phyloP scores from a whole-genome alignment of 2,888 invertebrate genomes.

The Flexamia atlantica region DNA sequence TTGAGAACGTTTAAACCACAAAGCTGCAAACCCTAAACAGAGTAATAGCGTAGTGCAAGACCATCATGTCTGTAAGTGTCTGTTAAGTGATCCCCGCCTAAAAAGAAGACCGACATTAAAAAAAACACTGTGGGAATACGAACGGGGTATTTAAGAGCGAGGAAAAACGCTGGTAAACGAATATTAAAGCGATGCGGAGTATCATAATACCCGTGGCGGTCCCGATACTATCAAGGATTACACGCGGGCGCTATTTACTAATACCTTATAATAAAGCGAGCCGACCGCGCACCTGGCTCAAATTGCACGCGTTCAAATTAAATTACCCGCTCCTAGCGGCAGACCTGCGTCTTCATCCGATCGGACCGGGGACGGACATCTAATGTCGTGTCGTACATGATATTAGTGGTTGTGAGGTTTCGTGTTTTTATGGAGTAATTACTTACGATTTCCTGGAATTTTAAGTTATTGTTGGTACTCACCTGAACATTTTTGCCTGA shows the following conservation, averaged over 20 bases:
- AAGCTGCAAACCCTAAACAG: no score
- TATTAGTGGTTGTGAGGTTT: neutral
- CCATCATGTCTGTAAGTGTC: neutral
- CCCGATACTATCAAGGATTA: slow-evolving; percentile 51
- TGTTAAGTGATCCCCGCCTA: slow-evolving; percentile 1
- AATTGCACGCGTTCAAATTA: slow-evolving; percentile 62
- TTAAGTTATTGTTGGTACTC: no score
- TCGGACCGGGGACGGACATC: neutral
- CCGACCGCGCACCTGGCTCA: slow-evolving; percentile 46
- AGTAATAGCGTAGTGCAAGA: neutral
- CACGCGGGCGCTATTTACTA: slow-evolving; percentile 60
- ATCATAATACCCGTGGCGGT: slow-evolving; percentile 33
- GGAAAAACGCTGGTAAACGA: slow-evolving; percentile 41
- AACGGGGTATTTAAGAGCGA: slow-evolving; percentile 30
- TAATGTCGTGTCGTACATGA: neutral
- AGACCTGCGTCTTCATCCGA: slow-evolving; percentile 8
- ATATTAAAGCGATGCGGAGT: slow-evolving; percentile 41
- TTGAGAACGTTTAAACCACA: no score
- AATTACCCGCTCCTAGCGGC: slow-evolving; percentile 64
- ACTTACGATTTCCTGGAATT: neutral
- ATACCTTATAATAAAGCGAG: slow-evolving; percentile 62
- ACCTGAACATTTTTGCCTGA: no score
- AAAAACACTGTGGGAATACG: slow-evolving; percentile 34
- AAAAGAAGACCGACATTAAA: slow-evolving; percentile 4
- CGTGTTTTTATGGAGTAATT: neutral